Base-by-base conservation (phyloP, 1,140 invertebrate species). In the Heliothis subflexa region DNA sequence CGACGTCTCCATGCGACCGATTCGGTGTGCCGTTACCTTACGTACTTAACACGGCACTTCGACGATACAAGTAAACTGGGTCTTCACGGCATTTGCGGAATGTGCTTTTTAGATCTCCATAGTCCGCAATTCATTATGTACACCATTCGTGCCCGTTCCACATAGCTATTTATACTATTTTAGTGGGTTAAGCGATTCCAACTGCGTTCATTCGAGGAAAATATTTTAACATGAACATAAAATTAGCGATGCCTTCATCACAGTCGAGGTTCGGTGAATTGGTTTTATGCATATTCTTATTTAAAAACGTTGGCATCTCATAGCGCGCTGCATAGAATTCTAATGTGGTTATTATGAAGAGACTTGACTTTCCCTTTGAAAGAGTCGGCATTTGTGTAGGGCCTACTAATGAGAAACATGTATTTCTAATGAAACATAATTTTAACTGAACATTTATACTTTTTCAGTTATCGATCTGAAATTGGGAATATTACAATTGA, bases 21-120 rank as follows among this genome's bases (percentile, higher is more conserved):
- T 77, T 78, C 74, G 62, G 54, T 80, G 55, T 82, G 76, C 80
- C 83, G 83, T 84, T 84, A 82, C 33, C 14, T 78, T 68, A 49
- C 33, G 79, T 68, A 77, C 73, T 59, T 73, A 73, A 49, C 59
- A 59, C 76, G 52, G 40, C 50, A 78, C 54, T 61, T 13, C 25
- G 54, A 28, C 64, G 16, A 59, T 61, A 57, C 64, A 57, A 70
- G 55, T 78, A 59, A 70, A 78, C 64, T 70, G 55, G 71, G 71
- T 61, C 71, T 59, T 55, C 71, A 47, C 55, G 71, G 28, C 45
- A 47, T 49, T 57, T 13, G 54, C 71, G 71, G 71, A 73, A 73
- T 73, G 54, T 61, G 45, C 71, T 73, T 61, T 73, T 73, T 73
- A 73, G 71, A 73, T 73, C 64, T 21, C 18, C 47, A 68, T 12